These are phyloP conservation scores for Tichodroma muraria DNA, from an alignment of 2,113 vertebrate species.

Conservation along the genomic window DNA sequence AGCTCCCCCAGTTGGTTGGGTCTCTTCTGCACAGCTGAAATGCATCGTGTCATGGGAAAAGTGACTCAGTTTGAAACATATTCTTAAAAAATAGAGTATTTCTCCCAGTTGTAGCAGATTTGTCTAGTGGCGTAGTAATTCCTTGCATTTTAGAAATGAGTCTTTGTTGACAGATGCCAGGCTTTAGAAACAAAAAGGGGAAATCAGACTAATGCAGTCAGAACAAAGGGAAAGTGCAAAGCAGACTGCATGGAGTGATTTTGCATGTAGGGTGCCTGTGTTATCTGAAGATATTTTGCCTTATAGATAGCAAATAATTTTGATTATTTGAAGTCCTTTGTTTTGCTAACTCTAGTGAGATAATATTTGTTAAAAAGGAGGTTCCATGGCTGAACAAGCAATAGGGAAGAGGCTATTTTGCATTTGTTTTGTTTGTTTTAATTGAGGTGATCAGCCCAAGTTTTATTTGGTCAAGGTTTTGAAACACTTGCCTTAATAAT, in stretches of 20 bases:
- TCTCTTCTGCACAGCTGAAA: not conserved
- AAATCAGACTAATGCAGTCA: not conserved
- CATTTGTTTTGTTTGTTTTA: not conserved
- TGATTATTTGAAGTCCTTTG: not conserved
- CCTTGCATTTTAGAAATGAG: not conserved
- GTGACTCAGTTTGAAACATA: not conserved
- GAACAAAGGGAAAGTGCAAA: not conserved
- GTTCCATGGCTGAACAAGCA: not conserved
- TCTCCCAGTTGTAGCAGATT: not conserved
- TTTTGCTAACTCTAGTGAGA: not conserved
- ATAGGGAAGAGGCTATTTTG: not conserved
- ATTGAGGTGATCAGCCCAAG: not conserved
- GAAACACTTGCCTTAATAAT: not conserved
- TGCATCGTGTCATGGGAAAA: not conserved
- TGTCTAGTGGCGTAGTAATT: not conserved
- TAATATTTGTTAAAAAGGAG: not conserved
- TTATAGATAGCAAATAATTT: not conserved
- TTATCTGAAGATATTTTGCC: not conserved
- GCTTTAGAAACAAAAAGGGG: not conserved
- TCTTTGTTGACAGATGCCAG: not conserved
- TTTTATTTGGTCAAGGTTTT: not conserved
- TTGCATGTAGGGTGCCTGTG: not conserved
- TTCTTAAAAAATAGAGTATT: not conserved
- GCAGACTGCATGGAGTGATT: not conserved
- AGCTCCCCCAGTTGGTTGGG: not conserved